Percentiles rank a stretch among this genome's conserved stretches.
Evolutionary conservation across 2,113 vertebrate genomes (phyloP).

Genomic region (Pteronura brasiliensis): DNA sequence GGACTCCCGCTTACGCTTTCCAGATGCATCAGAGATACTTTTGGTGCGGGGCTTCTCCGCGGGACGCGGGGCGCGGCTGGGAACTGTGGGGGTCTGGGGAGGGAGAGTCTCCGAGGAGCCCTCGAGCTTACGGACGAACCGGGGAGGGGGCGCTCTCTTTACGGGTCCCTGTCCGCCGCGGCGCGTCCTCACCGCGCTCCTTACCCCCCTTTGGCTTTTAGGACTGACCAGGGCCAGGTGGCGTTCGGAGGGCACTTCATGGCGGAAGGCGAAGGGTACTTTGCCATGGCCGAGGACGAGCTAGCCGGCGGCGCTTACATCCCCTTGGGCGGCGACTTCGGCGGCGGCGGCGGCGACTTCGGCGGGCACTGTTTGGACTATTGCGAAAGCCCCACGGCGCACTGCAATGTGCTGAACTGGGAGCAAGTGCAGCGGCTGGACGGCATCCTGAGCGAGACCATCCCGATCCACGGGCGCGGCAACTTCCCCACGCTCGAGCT

Average conservation of each 20-base stretch:
- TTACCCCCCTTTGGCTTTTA: background rate
- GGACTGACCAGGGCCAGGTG: constrained; percentile 63
- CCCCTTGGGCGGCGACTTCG: constrained; percentile 60
- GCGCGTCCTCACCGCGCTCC: background rate
- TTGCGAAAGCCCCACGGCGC: constrained; percentile 80
- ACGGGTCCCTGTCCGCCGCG: background rate
- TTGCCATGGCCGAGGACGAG: constrained; percentile 92
- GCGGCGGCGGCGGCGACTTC: background rate
- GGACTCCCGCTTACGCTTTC: constrained; percentile 72
- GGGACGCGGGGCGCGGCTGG: constrained; percentile 46
- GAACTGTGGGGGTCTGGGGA: background rate
- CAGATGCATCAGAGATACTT: constrained; percentile 76
- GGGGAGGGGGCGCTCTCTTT: constrained; percentile 7
- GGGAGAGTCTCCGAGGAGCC: background rate
- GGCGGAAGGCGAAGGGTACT: constrained; percentile 65
- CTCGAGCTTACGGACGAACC: fast-evolving
- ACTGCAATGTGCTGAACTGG: constrained; percentile 95
- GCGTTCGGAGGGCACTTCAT: constrained; percentile 60
- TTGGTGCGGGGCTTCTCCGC: constrained; percentile 73
- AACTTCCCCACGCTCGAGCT: constrained; percentile 98
- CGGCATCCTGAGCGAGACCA: constrained; percentile 94
- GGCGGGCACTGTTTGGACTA: constrained; percentile 73
- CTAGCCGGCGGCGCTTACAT: constrained; percentile 71
- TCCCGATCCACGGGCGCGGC: constrained; percentile 97
- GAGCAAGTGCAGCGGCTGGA: constrained; percentile 98